Evolutionary conservation across 2,888 invertebrate species (phyloP).

Genomic region (Perizoma flavofasciatum): DNA sequence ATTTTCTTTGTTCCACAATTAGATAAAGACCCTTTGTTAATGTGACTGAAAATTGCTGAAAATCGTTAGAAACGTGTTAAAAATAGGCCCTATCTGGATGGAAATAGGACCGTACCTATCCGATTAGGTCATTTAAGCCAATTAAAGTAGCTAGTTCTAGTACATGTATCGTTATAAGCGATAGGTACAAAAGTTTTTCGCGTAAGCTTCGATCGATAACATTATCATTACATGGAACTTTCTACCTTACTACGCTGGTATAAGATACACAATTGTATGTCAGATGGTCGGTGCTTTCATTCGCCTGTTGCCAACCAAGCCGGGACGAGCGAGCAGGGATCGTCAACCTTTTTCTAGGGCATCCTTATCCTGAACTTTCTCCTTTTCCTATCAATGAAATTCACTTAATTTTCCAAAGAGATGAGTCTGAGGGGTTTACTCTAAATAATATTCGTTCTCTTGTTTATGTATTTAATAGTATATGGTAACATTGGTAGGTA

Average conservation of each 20-base stretch:
- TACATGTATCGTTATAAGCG: constrained; percentile 62
- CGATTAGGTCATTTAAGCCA: constrained; percentile 48
- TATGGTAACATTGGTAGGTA: no score
- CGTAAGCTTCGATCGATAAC: constrained; percentile 79
- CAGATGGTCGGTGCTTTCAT: constrained; percentile 56
- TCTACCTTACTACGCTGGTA: accelerated
- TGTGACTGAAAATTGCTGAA: constrained; percentile 4
- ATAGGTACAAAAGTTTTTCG: constrained; percentile 79
- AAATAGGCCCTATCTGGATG: constrained; percentile 15
- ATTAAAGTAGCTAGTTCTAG: constrained; percentile 58
- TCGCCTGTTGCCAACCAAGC: constrained; percentile 77
- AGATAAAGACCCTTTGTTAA: constrained; percentile 18
- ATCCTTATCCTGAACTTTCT: constrained; percentile 66
- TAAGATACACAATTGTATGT: constrained; percentile 46
- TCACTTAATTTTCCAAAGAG: constrained; percentile 20
- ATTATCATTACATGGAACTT: constrained; percentile 35
- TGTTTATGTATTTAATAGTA: no score
- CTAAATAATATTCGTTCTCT: not conserved
- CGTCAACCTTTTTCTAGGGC: constrained; percentile 76
- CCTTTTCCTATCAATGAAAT: constrained; percentile 49
- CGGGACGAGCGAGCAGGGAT: constrained; percentile 60
- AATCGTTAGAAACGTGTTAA: constrained; percentile 1
- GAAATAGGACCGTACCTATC: constrained; percentile 29
- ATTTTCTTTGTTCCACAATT: constrained; percentile 11
- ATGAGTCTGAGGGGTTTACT: constrained; percentile 15